Evolutionary conservation across 2,888 invertebrate species (phyloP), one percentile per base, ranked within the genome.

Genomic region (Melieria crassipennis): DNA sequence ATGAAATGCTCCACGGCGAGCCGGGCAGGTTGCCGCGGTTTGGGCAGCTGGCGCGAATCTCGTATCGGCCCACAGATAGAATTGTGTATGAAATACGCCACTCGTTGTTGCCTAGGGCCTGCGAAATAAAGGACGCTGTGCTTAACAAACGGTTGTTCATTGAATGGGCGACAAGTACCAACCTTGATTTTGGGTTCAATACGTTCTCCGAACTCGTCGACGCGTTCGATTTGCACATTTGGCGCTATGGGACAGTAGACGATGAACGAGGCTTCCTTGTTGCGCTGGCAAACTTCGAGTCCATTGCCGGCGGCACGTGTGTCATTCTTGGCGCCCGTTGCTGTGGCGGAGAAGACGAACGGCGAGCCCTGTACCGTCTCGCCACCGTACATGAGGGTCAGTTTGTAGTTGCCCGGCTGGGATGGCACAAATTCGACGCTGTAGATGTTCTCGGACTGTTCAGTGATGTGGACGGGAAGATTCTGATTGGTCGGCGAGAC

Each of bases 21-120:
- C 95, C 94, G 56, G 92, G 90, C 77, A 92, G 81, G 48, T 91
- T 91, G 56, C 90, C 91, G 68, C 85, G 85, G 61, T 88, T 86
- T 0, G 88, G 83, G 46, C 91, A 91, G 78, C 92, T 92, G 76
- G 98, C 93, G 74, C 94, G 89, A 48, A 98, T 92, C 85, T 97
- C 96, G 84, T 96, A 98, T 56, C 93, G 90, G 1, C 98, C 98
- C n/a, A 96, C 94, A 80, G 95, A 95, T 0, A 93, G 91, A 0
- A 98, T 97, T 1, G 93, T 92, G 86, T 97, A 99, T 0, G 95
- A 93, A 63, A 97, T 95, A 74, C 93, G 92, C 91, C 94, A 97
- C 77, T 95, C 93, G 1, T 94, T 93, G 84, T 89, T 93, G 87
- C 89, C 90, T 10, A 90, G 88, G 0, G 88, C 87, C 57, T 82